Conservation (phyloP, 1,140 invertebrate species). For the Ips typographus region DNA sequence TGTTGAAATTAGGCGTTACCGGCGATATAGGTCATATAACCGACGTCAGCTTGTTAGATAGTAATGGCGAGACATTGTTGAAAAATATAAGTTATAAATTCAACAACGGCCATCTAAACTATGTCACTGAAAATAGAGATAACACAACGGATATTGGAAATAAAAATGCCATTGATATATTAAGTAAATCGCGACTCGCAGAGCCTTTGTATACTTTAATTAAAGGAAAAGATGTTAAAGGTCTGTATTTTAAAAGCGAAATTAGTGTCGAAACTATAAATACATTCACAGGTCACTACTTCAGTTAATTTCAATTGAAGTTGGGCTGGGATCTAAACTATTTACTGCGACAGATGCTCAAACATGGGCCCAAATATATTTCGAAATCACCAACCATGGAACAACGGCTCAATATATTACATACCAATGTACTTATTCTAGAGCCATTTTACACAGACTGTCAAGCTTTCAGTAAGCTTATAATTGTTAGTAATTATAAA, state of each 20-base stretch:
- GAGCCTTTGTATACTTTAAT: conserved; percentile 34
- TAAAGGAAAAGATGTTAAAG: conserved; percentile 39
- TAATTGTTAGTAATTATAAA: conserved; percentile 1
- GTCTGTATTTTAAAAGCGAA: conserved; percentile 9
- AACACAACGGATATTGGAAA: conserved; percentile 14
- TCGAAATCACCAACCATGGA: conserved; percentile 46
- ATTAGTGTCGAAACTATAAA: background rate
- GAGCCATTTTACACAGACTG: conserved; percentile 36
- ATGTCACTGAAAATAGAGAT: conserved; percentile 27
- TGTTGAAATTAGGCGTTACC: conserved; percentile 34
- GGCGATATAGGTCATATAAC: conserved; percentile 29
- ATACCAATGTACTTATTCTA: conserved; percentile 40
- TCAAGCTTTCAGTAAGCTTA: conserved; percentile 33
- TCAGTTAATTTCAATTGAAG: conserved; percentile 38
- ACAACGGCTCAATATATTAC: conserved; percentile 34
- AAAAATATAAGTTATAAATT: conserved; percentile 26
- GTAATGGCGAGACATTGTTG: conserved; percentile 27
- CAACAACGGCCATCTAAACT: conserved; percentile 26
- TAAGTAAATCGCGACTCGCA: conserved; percentile 11
- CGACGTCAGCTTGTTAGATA: conserved; percentile 32
- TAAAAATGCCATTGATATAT: conserved; percentile 7
- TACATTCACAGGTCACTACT: background rate
- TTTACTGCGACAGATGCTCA: conserved; percentile 2
- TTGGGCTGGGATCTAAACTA: conserved; percentile 38
- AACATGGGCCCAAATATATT: conserved; percentile 38